Evolutionary conservation across 1,140 invertebrate species (phyloP).

Genomic region (Euborellia annulipes): DNA sequence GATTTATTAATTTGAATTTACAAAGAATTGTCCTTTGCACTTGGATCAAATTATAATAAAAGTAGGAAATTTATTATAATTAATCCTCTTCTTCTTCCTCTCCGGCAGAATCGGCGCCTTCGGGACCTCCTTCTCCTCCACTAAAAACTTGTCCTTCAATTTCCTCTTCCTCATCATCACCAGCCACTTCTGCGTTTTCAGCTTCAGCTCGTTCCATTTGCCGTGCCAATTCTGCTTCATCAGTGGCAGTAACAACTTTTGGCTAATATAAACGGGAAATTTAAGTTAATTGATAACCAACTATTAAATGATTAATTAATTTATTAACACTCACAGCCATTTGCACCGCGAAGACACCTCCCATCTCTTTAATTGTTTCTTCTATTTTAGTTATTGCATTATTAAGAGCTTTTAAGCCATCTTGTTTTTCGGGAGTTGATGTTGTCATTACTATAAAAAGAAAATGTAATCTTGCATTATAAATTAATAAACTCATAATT

Average conservation of each 20-base stretch:
- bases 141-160: slow-evolving; percentile 29
- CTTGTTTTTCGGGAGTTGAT: slow-evolving; percentile 87
- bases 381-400: slow-evolving; percentile 80
- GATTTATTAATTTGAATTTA: no score
- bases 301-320: slow-evolving; percentile 2
- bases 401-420: slow-evolving; percentile 78
- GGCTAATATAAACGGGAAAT: slow-evolving; percentile 40
- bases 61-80: no score
- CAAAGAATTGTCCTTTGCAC: no score
- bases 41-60: no score
- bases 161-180: slow-evolving; percentile 75
- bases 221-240: slow-evolving; percentile 86
- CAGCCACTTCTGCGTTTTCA: slow-evolving; percentile 85
- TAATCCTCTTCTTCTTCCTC: no score
- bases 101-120: no score
- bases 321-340: slow-evolving; percentile 55
- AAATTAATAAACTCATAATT: no score
- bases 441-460: slow-evolving; percentile 86
- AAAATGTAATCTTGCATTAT: background rate
- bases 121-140: slow-evolving; percentile 28
- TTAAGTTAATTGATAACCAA: no score
- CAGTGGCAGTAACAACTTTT: slow-evolving; percentile 94
- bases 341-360: slow-evolving; percentile 88
- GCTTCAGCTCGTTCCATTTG: slow-evolving; percentile 87
- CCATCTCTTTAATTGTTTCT: slow-evolving; percentile 61